A percentile compares a stretch with the other conserved stretches of the same genome.
These are phyloP conservation scores for Trematomus bernacchii DNA, from an alignment of 2,797 vertebrate species.

Conservation along the genomic window DNA sequence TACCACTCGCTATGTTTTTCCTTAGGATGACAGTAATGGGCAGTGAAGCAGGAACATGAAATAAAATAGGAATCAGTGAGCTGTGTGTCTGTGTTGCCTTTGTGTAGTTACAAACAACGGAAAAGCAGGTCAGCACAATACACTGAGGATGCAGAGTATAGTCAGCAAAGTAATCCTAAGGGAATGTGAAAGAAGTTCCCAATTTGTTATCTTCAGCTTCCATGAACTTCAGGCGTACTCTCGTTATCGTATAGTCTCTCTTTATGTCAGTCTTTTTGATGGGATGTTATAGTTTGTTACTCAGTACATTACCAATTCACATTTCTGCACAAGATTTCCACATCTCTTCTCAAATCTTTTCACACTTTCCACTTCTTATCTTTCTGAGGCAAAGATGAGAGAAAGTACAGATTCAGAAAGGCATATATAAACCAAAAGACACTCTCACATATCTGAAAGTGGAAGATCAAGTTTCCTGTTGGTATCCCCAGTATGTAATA, in stretches of 20 bases:
- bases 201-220: slow-evolving; percentile 35
- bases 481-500: slow-evolving; percentile 53
- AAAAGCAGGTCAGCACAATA: slow-evolving; percentile 55
- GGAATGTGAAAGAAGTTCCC: slow-evolving; percentile 22
- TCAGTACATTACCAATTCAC: slow-evolving; percentile 14
- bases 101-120: slow-evolving; percentile 27
- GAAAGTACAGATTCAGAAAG: slow-evolving; percentile 9
- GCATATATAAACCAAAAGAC: slow-evolving; percentile 13
- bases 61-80: slow-evolving; percentile 63
- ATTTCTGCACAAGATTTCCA: slow-evolving; percentile 25
- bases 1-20: slow-evolving; percentile 45
- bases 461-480: slow-evolving; percentile 37
- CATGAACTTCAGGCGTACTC: neutral
- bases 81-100: slow-evolving; percentile 33
- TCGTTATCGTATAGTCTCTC: slow-evolving; percentile 4
- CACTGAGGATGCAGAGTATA: slow-evolving; percentile 5
- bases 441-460: slow-evolving; percentile 28
- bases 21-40: slow-evolving; percentile 66
- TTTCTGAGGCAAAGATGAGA: slow-evolving; percentile 23
- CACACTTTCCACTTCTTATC: neutral
- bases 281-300: slow-evolving; percentile 10
- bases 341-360: slow-evolving; percentile 26
- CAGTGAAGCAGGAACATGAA: slow-evolving; percentile 63
- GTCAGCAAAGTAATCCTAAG: slow-evolving; percentile 26
- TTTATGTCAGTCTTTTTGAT: slow-evolving; percentile 11